Evolutionary conservation across 2,888 invertebrate species (phyloP).

Genomic region (Meiosimyza decipiens): DNA sequence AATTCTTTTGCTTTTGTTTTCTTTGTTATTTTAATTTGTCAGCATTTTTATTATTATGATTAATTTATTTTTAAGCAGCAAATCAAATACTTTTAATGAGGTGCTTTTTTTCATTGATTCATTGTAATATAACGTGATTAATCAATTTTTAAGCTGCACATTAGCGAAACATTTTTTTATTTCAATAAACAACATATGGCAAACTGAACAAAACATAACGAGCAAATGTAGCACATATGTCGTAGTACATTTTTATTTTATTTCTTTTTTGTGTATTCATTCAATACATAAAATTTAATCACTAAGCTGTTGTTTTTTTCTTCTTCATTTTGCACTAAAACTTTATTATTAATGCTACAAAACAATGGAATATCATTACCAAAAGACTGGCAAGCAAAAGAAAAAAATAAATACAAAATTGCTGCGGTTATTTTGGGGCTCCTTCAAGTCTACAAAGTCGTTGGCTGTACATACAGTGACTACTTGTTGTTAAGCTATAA

Average conservation of each 20-base stretch:
- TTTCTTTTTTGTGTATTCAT: not conserved
- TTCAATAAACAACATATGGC: constrained; percentile 9
- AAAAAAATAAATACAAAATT: not conserved
- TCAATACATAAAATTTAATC: not conserved
- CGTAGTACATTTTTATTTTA: not conserved
- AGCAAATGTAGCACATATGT: constrained; percentile 11
- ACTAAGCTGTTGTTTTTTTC: not conserved
- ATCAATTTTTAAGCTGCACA: constrained; percentile 4
- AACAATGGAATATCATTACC: constrained; percentile 16
- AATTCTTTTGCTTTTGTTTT: no score
- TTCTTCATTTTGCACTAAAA: not conserved
- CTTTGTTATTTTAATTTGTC: no score
- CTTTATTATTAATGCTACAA: not conserved
- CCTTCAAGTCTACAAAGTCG: constrained; percentile 23
- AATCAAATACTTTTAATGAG: no score
- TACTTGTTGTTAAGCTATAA: constrained; percentile 4
- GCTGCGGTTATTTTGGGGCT: constrained; percentile 15
- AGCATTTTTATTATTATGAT: no score
- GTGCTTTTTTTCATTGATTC: no score
- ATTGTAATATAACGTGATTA: constrained; percentile 7
- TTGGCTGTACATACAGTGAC: not conserved
- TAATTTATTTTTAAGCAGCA: no score
- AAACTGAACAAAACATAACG: constrained; percentile 4
- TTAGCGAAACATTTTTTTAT: not conserved
- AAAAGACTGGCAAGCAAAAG: constrained; percentile 4